Evolutionary conservation across 2,113 vertebrate genomes (phyloP).

Genomic region (Ictalurus punctatus): DNA sequence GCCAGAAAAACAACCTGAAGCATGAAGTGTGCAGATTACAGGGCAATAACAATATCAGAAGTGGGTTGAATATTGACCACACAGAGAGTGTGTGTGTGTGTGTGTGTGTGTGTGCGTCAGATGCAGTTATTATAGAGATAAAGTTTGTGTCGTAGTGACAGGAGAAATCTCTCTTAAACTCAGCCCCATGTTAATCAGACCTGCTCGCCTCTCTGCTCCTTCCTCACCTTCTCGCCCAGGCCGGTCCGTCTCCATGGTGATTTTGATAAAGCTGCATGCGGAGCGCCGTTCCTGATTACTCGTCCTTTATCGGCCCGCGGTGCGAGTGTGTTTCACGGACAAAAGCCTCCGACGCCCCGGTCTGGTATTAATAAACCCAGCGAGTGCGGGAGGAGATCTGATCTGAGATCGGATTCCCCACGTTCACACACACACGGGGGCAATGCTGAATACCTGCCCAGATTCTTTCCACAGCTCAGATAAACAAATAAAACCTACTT

Average conservation of each 20-base stretch:
- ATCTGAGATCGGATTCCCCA: constrained; percentile 19
- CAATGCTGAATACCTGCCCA: not conserved
- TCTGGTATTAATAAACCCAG: constrained; percentile 36
- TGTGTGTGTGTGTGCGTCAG: not conserved
- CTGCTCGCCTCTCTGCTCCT: not conserved
- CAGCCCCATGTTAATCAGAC: not conserved
- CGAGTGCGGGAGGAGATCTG: not conserved
- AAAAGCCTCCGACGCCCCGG: constrained; percentile 19
- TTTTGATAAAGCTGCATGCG: constrained; percentile 20
- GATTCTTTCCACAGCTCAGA: constrained; percentile 22
- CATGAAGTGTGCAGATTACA: constrained; percentile 23
- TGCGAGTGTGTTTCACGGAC: constrained; percentile 20
- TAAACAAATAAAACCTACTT: constrained; percentile 2
- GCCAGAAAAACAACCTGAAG: constrained; percentile 32
- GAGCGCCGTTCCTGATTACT: not conserved
- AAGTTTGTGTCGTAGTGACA: not conserved
- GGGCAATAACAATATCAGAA: too few species aligned
- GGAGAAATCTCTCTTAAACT: not conserved
- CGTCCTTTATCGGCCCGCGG: not conserved
- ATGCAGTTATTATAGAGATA: not conserved
- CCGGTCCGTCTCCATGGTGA: constrained; percentile 37
- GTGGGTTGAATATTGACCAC: too few species aligned
- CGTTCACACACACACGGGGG: not conserved
- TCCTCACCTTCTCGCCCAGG: constrained; percentile 54
- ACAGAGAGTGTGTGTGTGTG: not conserved